phyloP scores from a whole-genome alignment of 2,888 invertebrate species.

The Sphinx pinastri region DNA sequence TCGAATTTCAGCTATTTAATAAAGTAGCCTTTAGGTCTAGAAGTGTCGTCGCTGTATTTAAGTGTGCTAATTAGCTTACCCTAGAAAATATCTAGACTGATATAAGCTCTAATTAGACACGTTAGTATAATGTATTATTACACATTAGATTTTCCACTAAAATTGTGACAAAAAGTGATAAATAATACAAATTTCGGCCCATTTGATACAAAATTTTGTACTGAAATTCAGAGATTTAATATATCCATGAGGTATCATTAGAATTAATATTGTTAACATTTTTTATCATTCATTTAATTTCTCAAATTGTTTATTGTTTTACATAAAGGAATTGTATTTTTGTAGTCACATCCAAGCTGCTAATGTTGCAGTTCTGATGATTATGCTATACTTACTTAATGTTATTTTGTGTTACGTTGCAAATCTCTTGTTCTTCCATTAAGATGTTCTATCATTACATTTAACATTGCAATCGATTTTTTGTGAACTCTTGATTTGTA shows the following conservation, averaged over 20 bases:
- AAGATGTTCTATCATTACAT: constrained; percentile 1
- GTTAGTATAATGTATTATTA: constrained; percentile 60
- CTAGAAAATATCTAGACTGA: constrained; percentile 80
- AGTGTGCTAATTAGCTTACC: constrained; percentile 64
- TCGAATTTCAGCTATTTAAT: constrained; percentile 58
- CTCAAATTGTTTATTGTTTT: neutral
- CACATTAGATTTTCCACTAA: constrained; percentile 72
- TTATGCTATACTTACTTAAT: neutral
- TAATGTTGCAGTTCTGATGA: neutral
- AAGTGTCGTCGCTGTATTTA: constrained; percentile 63
- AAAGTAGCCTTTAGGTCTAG: constrained; percentile 60
- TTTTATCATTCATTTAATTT: constrained; percentile 45
- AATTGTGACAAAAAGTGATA: constrained; percentile 62
- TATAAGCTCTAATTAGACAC: constrained; percentile 75
- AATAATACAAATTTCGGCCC: constrained; percentile 63
- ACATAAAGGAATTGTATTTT: constrained; percentile 12
- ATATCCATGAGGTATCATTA: constrained; percentile 37
- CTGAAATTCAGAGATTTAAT: constrained; percentile 54
- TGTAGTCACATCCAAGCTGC: neutral
- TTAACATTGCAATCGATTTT: neutral
- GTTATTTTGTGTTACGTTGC: constrained; percentile 10
- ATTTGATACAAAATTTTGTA: constrained; percentile 67
- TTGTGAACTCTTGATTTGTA: neutral
- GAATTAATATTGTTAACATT: constrained; percentile 54
- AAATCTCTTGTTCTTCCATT: constrained; percentile 17